A percentile compares a stretch with the other conserved stretches of the same genome.
These are phyloP conservation scores for Scytalopus superciliaris DNA, from an alignment of 2,113 vertebrate genomes.

Conservation along the genomic window DNA sequence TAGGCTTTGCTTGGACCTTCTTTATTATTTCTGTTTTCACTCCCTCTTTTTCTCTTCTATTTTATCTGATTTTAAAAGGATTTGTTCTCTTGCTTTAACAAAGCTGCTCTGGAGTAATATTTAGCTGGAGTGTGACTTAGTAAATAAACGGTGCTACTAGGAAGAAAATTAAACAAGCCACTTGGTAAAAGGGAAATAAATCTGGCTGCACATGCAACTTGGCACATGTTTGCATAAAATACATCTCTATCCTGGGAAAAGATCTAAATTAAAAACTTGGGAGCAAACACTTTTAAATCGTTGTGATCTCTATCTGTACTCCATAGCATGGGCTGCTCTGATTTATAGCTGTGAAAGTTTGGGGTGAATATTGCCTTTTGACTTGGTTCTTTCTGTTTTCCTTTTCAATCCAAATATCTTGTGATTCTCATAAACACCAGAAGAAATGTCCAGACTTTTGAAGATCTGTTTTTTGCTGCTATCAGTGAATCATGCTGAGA, in stretches of 20 bases:
- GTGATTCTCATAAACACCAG: slow-evolving; percentile 13
- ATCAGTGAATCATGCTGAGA: slow-evolving; percentile 25
- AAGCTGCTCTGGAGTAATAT: background rate
- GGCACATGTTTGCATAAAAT: background rate
- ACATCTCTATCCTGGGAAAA: background rate
- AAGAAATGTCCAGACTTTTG: slow-evolving; percentile 51
- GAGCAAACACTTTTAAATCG: background rate
- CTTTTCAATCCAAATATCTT: background rate
- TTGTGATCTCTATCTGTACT: background rate
- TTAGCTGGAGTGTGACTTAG: background rate
- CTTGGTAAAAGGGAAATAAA: background rate
- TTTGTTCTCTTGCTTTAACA: background rate
- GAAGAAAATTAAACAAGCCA: background rate
- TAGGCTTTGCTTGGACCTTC: background rate
- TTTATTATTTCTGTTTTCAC: background rate
- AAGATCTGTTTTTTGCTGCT: slow-evolving; percentile 43
- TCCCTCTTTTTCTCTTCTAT: background rate
- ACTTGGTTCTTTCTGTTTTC: slow-evolving; percentile 18
- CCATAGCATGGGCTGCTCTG: background rate
- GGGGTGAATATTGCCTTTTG: slow-evolving; percentile 18
- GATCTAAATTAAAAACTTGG: background rate
- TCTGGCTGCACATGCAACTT: background rate
- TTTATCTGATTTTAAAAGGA: background rate
- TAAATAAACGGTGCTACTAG: background rate
- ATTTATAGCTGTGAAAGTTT: background rate